Base-by-base conservation (phyloP, 2,888 invertebrate species). In the Drosophila pseudotalamancana region DNA sequence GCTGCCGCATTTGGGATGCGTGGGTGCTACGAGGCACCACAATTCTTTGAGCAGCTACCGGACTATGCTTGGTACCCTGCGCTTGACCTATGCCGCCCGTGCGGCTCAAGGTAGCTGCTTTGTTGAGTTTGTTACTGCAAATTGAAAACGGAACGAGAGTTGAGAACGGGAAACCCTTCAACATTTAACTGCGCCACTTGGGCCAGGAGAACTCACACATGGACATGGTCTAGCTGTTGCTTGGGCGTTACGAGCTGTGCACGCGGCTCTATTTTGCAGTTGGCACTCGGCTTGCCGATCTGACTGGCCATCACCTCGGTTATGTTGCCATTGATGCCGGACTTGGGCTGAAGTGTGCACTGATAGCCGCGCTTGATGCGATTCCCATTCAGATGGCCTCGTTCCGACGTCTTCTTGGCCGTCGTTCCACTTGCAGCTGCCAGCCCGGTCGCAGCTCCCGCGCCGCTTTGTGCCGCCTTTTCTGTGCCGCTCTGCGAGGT, bases 1-100 rank as follows among this genome's bases (percentile, higher is more conserved):
- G 62, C 50, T 89, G 87, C 0, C 88, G 86, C 68, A 88, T 77
- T 16, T 77, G 60, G 4, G 89, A 89, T 9, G 73, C 73, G 4
- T 72, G 71, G 4, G 77, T 77, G 64, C 73, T 72, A 4, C 87
- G 81, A 12, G 82, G 87, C 1, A 34, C 27, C 31, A 73, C 31
- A 2, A 55, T 21, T 40, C 70, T 46, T 5, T 54, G 50, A 18
- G 23, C 11, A 6, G 29, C 53, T 21, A 18, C 3, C 9, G 54
- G 1, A 12, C 27, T 39, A 1, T 51, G 57, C 16, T 77, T 78
- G 1, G 11, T 42, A 11, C n/a, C 5, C 4, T 43, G 59, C 14
- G 14, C 5, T 34, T 21, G 37, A 11, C 5, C 6, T 18, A 6
- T 1, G 19, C 45, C 9, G 25, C 14, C 6, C 0, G 29, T 4